These are phyloP conservation scores for Mimumesa dahlbomi DNA, from an alignment of 2,888 invertebrate genomes.

Conservation along the genomic window DNA sequence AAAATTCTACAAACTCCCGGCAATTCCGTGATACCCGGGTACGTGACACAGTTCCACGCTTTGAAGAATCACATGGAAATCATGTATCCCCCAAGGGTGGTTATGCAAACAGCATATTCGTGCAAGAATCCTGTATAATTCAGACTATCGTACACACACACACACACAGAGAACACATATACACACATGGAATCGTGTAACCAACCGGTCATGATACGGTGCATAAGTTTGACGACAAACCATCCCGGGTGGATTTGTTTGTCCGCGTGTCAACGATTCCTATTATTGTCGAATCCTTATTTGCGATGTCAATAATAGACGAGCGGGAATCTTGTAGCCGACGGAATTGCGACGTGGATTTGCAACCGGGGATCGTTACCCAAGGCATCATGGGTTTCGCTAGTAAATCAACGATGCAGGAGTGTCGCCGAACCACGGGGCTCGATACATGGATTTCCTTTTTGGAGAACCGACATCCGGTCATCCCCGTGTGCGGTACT, in stretches of 20 bases:
- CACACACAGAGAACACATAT: no score
- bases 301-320: conserved; percentile 57
- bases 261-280: conserved; percentile 65
- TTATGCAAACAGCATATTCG: no score
- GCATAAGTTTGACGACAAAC: background rate
- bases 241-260: conserved; percentile 51
- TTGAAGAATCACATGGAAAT: no score
- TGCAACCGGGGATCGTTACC: background rate
- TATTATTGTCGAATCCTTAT: conserved; percentile 67
- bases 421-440: background rate
- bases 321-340: conserved; percentile 18
- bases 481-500: background rate
- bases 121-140: no score
- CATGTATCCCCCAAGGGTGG: no score
- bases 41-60: no score
- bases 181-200: no score
- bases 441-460: conserved; percentile 16
- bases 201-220: no score
- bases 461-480: conserved; percentile 5
- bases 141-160: no score
- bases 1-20: no score
- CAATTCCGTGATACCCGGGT: no score
- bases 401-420: conserved; percentile 19
- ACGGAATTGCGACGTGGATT: conserved; percentile 15
- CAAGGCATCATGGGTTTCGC: background rate